Percentiles rank a stretch among this genome's conserved stretches.
phyloP scores from a whole-genome alignment of 2,797 vertebrate species.

The Hipposideros larvatus region DNA sequence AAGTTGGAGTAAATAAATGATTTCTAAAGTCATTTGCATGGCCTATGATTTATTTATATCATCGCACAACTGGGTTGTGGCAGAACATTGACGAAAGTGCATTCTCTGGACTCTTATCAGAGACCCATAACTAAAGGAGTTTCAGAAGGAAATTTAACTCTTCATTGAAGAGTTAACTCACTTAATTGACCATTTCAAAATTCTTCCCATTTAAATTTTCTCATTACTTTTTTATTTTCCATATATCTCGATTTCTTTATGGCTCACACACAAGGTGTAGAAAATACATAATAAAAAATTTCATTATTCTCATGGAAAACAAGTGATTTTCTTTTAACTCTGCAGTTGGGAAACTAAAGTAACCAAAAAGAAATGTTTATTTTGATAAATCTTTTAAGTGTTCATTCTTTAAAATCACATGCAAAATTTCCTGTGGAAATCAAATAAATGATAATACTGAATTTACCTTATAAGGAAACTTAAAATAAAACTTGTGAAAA shows the following conservation, averaged over 20 bases:
- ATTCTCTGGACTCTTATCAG: background rate
- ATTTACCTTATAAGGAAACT: background rate
- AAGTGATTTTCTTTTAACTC: no score
- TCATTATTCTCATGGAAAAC: background rate
- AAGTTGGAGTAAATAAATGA: background rate
- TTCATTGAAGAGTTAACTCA: no score
- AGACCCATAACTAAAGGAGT: background rate
- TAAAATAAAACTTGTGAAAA: background rate
- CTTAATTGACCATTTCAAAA: accelerated
- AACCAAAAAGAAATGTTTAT: background rate
- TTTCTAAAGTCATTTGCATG: background rate
- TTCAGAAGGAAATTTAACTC: background rate
- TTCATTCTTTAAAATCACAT: background rate
- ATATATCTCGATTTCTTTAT: background rate
- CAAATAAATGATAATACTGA: background rate
- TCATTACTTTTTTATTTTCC: background rate
- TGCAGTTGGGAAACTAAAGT: background rate
- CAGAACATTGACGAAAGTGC: background rate
- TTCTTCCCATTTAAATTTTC: background rate
- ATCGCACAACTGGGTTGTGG: background rate
- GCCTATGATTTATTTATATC: background rate
- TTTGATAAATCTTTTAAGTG: background rate
- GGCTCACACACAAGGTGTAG: background rate
- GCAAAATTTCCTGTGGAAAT: background rate
- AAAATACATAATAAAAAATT: background rate